Evolutionary conservation across 2,113 vertebrate species (phyloP).

Genomic region (Xiphophorus hellerii): DNA sequence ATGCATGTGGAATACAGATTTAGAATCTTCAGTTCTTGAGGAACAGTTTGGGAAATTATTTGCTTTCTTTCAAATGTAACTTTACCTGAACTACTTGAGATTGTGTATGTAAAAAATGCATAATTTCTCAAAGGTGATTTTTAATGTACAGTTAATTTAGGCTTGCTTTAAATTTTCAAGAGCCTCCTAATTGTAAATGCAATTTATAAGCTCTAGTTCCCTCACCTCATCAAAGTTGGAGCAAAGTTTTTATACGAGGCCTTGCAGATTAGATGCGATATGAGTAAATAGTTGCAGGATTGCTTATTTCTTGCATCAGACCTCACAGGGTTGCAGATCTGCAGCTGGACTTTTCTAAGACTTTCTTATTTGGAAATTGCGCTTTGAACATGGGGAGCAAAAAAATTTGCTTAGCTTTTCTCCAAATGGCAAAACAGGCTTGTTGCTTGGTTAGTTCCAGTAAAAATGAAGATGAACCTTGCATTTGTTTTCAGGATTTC

Average conservation of each 20-base stretch:
- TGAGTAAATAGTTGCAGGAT: not conserved
- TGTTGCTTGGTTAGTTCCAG: not conserved
- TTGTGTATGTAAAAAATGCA: not conserved
- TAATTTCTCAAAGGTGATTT: not conserved
- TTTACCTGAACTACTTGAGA: not conserved
- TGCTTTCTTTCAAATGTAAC: not conserved
- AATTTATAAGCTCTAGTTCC: not conserved
- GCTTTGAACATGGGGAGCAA: not conserved
- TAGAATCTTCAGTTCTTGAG: not conserved
- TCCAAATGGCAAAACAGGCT: not conserved
- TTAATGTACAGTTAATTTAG: not conserved
- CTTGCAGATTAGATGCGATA: not conserved
- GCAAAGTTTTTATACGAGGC: not conserved
- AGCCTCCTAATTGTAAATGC: not conserved
- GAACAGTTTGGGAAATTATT: constrained; percentile 9
- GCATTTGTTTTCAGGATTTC: not conserved
- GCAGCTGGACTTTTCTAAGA: not conserved
- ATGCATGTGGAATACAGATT: constrained; percentile 22
- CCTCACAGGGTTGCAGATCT: not conserved
- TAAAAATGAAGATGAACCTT: not conserved
- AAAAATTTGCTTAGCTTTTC: not conserved
- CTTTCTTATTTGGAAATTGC: not conserved
- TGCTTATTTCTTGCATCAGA: constrained; percentile 6
- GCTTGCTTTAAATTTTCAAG: not conserved
- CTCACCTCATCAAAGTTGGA: not conserved